A percentile compares a stretch with the other conserved stretches of the same genome.
These are phyloP conservation scores for Prinia subflava DNA, from an alignment of 2,113 vertebrate species.

Conservation along the genomic window DNA sequence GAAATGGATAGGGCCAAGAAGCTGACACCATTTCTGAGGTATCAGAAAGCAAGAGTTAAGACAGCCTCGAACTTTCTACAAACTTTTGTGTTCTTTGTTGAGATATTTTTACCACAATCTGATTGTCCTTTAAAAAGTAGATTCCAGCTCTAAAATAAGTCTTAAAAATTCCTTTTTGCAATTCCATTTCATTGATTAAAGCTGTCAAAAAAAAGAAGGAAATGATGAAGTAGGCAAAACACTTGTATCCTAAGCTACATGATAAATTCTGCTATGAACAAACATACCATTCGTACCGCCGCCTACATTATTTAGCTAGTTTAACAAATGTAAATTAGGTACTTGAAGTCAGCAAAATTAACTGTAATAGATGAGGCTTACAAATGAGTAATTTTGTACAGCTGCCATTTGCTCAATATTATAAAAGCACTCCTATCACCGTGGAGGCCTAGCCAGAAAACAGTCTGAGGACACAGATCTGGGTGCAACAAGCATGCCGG, in stretches of 20 bases:
- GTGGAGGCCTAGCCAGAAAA: no score
- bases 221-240: neutral
- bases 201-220: neutral
- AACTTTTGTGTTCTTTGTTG: neutral
- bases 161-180: neutral
- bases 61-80: neutral
- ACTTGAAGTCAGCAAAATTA: slow-evolving; percentile 63
- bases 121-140: neutral
- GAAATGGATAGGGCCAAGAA: neutral
- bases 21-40: neutral
- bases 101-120: neutral
- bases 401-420: slow-evolving; percentile 60
- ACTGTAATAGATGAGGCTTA: slow-evolving; percentile 47
- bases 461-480: no score
- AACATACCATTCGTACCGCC: neutral
- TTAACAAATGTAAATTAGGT: slow-evolving; percentile 66
- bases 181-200: neutral
- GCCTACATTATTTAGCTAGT: slow-evolving; percentile 30
- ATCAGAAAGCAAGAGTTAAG: neutral
- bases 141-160: neutral
- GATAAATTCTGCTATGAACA: slow-evolving; percentile 17
- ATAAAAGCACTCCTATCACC: slow-evolving; percentile 40
- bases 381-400: slow-evolving; percentile 46
- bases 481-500: no score
- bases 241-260: neutral